Percentiles rank a stretch among this genome's conserved stretches.
These are phyloP conservation scores for Oreortyx pictus DNA, from an alignment of 2,797 vertebrate species.

Conservation along the genomic window DNA sequence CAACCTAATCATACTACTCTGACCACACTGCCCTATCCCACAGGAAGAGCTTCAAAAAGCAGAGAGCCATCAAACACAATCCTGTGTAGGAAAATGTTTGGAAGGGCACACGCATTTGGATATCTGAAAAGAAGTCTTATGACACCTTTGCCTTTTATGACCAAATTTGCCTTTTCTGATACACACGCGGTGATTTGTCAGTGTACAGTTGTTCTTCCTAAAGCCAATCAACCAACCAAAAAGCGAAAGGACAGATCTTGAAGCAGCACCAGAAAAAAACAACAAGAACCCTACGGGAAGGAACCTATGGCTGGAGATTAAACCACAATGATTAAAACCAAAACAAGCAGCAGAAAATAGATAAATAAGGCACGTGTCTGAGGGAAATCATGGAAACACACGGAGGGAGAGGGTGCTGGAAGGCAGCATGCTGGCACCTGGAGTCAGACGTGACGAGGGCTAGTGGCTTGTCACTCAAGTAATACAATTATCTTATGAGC, in stretches of 20 bases:
- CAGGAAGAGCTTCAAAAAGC: not conserved
- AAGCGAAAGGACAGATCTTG: not conserved
- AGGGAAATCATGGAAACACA: not conserved
- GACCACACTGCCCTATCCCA: too few relatives aligned
- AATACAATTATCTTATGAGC: not conserved
- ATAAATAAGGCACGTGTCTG: not conserved
- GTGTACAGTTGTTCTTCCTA: not conserved
- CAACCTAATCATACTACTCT: too few relatives aligned
- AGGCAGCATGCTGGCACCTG: rapidly evolving
- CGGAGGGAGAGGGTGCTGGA: not conserved
- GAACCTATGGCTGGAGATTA: not conserved
- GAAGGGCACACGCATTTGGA: not conserved
- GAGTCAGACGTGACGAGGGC: not conserved
- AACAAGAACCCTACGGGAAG: not conserved
- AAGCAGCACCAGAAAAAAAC: not conserved
- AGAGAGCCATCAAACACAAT: not conserved
- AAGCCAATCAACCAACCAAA: not conserved
- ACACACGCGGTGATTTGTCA: not conserved
- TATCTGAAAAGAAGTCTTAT: not conserved
- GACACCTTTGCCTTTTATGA: not conserved
- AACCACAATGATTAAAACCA: not conserved
- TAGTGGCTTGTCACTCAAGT: conserved; percentile 37
- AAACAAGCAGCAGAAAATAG: not conserved
- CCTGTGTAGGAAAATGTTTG: not conserved
- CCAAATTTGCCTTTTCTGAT: not conserved